A percentile compares a stretch with the other conserved stretches of the same genome.
These are phyloP conservation scores for Mactra quadrangularis DNA, from an alignment of 1,140 invertebrate genomes.

Conservation along the genomic window DNA sequence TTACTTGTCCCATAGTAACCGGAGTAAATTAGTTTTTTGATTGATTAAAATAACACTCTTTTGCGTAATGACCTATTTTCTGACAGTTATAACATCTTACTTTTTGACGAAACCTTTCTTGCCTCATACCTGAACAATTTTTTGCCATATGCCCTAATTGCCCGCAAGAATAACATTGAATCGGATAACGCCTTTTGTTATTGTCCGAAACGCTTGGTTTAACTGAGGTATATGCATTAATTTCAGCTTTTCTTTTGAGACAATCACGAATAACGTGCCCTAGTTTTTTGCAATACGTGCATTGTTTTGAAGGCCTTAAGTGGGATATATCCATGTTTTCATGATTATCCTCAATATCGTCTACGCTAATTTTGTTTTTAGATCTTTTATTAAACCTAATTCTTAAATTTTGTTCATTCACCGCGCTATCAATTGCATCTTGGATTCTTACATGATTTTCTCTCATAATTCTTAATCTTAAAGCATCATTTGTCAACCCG, in stretches of 20 bases:
- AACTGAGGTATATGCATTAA: too few species aligned
- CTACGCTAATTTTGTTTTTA: too few species aligned
- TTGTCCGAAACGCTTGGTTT: not conserved
- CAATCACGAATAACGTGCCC: slow-evolving; percentile 3
- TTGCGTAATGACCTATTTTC: not conserved
- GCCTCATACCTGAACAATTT: not conserved
- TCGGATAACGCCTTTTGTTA: too few species aligned
- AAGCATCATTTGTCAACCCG: not conserved
- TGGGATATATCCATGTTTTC: slow-evolving; percentile 21
- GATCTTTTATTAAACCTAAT: not conserved
- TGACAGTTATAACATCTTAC: not conserved
- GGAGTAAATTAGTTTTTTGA: not conserved
- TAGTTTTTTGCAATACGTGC: not conserved
- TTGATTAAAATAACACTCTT: not conserved
- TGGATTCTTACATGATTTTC: not conserved
- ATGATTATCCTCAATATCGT: not conserved
- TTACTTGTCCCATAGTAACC: too few species aligned
- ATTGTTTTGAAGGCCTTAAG: not conserved
- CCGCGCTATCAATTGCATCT: not conserved
- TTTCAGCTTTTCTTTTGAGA: too few species aligned
- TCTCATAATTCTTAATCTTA: not conserved
- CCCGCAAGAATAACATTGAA: not conserved
- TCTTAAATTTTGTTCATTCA: slow-evolving; percentile 10
- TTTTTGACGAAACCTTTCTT: too few species aligned
- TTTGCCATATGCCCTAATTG: not conserved